Evolutionary conservation across 2,888 invertebrate species (phyloP), one percentile per base, ranked within the genome.

Genomic region (Nemurella pictetii): DNA sequence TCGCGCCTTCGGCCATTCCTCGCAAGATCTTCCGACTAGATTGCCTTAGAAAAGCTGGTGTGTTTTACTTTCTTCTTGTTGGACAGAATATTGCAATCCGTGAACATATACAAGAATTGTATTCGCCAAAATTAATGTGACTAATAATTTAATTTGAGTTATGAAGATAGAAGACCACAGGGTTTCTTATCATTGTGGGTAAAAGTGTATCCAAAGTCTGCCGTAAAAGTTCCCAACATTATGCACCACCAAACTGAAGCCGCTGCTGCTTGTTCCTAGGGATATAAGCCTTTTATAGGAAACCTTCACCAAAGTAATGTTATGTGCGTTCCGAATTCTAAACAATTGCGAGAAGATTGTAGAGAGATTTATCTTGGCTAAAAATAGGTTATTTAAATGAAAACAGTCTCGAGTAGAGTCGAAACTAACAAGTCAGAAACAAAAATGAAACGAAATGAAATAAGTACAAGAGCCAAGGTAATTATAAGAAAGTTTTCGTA

Each of bases 381-480:
- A 81, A 81, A 81, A 55, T 81, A 81, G 35, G 36, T 26, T 36
- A n/a, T 36, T 36, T 36, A 78, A 78, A 78, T 78, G 30, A 78
- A 78, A 78, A 28, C 78, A 78, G 78, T 78, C 78, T 35, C 36
- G 55, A 25, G 81, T 36, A 81, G 81, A 81, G 30, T 81, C 35
- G 26, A 81, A 81, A 55, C 36, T 81, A 81, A 81, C 81, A 81
- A 81, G 81, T 81, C 81, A 81, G 81, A 81, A 81, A 81, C 81
- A 81, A 81, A 81, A 55, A 81, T 81, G 81, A 26, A 75, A 1
- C 29, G 75, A 80, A 28, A 80, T 80, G 80, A 81, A 55, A 81
- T 55, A 26, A 81, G 81, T 32, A 81, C 36, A 81, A 81, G 36
- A 36, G 25, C 36, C n/a, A 36, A 81, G 81, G 81, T 81, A 81